Percentiles rank a stretch among this genome's conserved stretches.
These are phyloP conservation scores for Pegoplata infirma DNA, from an alignment of 2,888 invertebrate genomes.

Conservation along the genomic window DNA sequence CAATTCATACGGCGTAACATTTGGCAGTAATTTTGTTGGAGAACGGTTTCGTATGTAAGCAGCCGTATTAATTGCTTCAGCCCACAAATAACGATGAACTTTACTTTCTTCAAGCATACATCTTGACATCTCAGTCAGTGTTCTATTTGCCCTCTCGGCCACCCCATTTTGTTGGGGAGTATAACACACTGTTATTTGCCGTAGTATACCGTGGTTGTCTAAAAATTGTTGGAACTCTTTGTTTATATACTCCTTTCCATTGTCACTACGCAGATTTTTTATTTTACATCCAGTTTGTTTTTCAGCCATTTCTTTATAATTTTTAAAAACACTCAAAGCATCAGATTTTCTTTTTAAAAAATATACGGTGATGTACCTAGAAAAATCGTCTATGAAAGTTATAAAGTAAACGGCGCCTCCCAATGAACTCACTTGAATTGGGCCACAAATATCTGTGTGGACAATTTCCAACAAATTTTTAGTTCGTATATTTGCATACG, in stretches of 20 bases:
- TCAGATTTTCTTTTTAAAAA: slow-evolving; percentile 1
- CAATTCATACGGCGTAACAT: slow-evolving; percentile 32
- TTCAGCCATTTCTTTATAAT: neutral
- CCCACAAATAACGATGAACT: slow-evolving; percentile 29
- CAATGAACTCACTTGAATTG: neutral
- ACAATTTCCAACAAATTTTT: slow-evolving; percentile 6
- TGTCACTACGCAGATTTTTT: neutral
- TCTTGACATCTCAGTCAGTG: slow-evolving; percentile 32
- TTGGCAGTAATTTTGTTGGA: slow-evolving; percentile 26
- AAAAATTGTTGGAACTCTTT: neutral
- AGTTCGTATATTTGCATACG: neutral
- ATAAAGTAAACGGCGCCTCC: slow-evolving; percentile 5
- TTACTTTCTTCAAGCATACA: slow-evolving; percentile 13
- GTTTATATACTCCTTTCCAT: neutral
- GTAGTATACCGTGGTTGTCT: neutral
- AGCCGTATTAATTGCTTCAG: slow-evolving; percentile 23
- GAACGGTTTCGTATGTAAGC: slow-evolving; percentile 31
- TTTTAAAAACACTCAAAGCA: neutral
- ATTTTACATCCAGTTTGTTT: neutral
- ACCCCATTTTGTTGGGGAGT: neutral
- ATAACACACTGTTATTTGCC: neutral
- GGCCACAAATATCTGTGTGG: neutral
- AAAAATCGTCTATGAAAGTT: neutral
- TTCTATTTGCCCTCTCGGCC: slow-evolving; percentile 32
- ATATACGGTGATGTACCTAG: neutral